These are phyloP conservation scores for Lasius platythorax DNA, from an alignment of 2,888 invertebrate genomes.

Conservation along the genomic window DNA sequence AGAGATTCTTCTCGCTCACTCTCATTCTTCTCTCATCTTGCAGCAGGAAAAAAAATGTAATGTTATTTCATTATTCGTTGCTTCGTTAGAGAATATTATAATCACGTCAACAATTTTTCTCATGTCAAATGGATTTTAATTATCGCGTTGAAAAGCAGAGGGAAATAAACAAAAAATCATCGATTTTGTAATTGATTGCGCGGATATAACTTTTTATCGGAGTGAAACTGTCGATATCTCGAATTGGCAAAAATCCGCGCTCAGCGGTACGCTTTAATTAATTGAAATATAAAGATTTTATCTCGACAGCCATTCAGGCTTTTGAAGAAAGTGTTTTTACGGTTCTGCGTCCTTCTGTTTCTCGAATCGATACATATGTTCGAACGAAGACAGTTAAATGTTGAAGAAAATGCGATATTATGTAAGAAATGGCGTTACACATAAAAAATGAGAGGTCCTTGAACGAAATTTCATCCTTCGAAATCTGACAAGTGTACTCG, in stretches of 20 bases:
- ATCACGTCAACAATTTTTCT: not conserved
- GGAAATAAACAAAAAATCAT: not conserved
- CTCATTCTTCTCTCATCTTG: not conserved
- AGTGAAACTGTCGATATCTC: not conserved
- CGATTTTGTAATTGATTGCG: not conserved
- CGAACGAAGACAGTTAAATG: not conserved
- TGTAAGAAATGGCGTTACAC: not conserved
- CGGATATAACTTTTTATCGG: not conserved
- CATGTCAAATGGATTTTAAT: not conserved
- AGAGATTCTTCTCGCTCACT: not conserved
- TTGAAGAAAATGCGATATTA: slow-evolving; percentile 16
- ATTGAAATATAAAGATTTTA: slow-evolving; percentile 3
- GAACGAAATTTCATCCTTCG: slow-evolving; percentile 30
- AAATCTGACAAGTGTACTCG: slow-evolving; percentile 47
- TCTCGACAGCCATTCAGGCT: not conserved
- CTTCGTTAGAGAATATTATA: not conserved
- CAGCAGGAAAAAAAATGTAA: not conserved
- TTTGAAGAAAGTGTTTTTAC: not conserved
- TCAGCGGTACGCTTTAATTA: not conserved
- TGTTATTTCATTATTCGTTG: not conserved
- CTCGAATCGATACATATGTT: not conserved
- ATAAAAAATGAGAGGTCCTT: slow-evolving; percentile 3
- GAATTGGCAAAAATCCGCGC: not conserved
- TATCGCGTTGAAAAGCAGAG: not conserved
- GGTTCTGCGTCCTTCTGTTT: not conserved